Percentiles rank a stretch among this genome's conserved stretches.
These are phyloP conservation scores for Phrynocephalus forsythii DNA, from an alignment of 2,797 vertebrate species.

Conservation along the genomic window DNA sequence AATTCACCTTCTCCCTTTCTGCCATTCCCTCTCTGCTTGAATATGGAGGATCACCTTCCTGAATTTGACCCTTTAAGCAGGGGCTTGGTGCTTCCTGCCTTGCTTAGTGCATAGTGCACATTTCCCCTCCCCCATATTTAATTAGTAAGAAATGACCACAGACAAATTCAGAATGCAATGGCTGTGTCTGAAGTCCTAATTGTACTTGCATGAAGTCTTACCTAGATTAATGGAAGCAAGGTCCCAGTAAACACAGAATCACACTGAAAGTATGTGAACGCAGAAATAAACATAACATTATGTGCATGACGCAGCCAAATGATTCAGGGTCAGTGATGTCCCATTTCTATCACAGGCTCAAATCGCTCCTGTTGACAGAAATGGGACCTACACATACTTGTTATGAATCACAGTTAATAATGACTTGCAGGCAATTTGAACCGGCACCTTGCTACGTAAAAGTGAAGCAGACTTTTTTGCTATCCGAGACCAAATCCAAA, in stretches of 20 bases:
- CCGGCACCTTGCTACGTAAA: neutral
- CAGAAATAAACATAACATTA: neutral
- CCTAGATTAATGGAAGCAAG: neutral
- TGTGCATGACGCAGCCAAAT: neutral
- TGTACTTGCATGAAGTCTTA: neutral
- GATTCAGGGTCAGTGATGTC: neutral
- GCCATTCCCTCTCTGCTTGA: neutral
- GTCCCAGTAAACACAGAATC: neutral
- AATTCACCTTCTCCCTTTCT: neutral
- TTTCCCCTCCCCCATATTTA: neutral
- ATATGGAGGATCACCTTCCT: neutral
- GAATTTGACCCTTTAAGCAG: neutral
- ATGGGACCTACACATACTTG: neutral
- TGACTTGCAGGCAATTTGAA: neutral
- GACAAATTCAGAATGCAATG: neutral
- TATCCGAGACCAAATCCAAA: neutral
- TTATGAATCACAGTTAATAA: neutral
- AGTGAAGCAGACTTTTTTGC: neutral
- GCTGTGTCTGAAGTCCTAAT: neutral
- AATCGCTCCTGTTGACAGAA: neutral
- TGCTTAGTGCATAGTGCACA: no score
- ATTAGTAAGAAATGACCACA: neutral
- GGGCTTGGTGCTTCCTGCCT: no score
- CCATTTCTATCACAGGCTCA: neutral
- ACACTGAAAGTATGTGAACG: neutral